A percentile compares a stretch with the other conserved stretches of the same genome.
These are phyloP conservation scores for Emmelina monodactyla DNA, from an alignment of 2,888 invertebrate genomes.

Conservation along the genomic window DNA sequence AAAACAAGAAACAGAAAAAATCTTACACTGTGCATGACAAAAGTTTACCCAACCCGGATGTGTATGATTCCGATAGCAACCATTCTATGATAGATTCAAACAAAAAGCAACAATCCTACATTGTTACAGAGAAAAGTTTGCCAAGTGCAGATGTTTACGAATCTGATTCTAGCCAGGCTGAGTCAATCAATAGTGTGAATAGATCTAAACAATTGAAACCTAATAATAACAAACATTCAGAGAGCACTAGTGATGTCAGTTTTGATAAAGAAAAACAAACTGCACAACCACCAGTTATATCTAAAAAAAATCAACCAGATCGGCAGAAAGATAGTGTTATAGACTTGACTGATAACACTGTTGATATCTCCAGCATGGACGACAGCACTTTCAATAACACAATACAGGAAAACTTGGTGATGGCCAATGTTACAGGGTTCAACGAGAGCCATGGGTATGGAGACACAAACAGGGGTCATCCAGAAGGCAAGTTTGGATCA, in stretches of 20 bases:
- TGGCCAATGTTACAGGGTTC: conserved; percentile 50
- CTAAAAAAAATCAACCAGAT: conserved; percentile 17
- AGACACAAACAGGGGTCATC: conserved; percentile 17
- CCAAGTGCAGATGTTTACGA: conserved; percentile 61
- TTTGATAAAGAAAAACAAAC: conserved; percentile 13
- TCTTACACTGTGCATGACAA: conserved; percentile 40
- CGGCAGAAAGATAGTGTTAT: conserved; percentile 20
- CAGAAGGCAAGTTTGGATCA: conserved; percentile 36
- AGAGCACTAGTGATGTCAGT: conserved; percentile 17
- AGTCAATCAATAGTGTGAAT: conserved; percentile 22
- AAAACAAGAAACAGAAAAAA: conserved; percentile 43
- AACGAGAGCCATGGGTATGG: conserved; percentile 27
- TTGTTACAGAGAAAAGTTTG: conserved; percentile 42
- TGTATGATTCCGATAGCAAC: conserved; percentile 68
- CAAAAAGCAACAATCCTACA: conserved; percentile 30
- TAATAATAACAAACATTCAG: conserved; percentile 21
- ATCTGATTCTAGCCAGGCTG: conserved; percentile 58
- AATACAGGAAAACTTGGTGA: conserved; percentile 43
- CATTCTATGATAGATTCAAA: conserved; percentile 33
- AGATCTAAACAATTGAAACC: conserved; percentile 8
- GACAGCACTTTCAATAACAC: conserved; percentile 19
- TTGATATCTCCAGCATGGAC: neutral
- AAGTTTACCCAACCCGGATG: conserved; percentile 50
- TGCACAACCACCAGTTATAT: conserved; percentile 13
- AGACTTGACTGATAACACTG: conserved; percentile 32